These are phyloP conservation scores for Pammene aurita DNA, from an alignment of 2,888 invertebrate genomes.

Conservation along the genomic window DNA sequence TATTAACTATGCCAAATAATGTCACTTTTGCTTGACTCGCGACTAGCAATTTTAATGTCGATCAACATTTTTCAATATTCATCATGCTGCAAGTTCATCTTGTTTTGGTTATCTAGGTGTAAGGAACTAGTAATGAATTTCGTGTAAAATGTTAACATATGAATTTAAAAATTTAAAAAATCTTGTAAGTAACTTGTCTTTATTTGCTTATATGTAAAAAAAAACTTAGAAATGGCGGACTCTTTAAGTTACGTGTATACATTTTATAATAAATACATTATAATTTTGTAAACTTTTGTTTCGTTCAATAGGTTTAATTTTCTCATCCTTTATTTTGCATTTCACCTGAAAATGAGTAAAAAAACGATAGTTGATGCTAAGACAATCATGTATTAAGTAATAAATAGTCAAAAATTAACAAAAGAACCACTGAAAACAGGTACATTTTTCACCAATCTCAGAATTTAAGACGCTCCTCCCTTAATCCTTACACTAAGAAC, in stretches of 20 bases:
- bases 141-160: too few species aligned
- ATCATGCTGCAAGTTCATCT: slow-evolving; percentile 63
- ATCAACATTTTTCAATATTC: slow-evolving; percentile 41
- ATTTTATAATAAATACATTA: slow-evolving; percentile 80
- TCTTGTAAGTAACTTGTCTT: slow-evolving; percentile 46
- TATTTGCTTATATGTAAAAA: slow-evolving; percentile 62
- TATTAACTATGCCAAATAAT: slow-evolving; percentile 5
- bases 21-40: slow-evolving; percentile 17
- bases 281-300: slow-evolving; percentile 69
- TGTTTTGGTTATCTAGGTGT: slow-evolving; percentile 79
- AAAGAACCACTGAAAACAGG: slow-evolving; percentile 83
- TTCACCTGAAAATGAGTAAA: slow-evolving; percentile 40
- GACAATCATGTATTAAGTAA: slow-evolving; percentile 82
- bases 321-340: slow-evolving; percentile 36
- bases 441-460: slow-evolving; percentile 81
- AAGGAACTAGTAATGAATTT: slow-evolving; percentile 66
- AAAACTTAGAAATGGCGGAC: slow-evolving; percentile 61
- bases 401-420: slow-evolving; percentile 84
- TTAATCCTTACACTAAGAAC: slow-evolving; percentile 81
- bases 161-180: slow-evolving; percentile 49
- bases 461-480: slow-evolving; percentile 75
- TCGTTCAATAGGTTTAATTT: slow-evolving; percentile 42
- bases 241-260: slow-evolving; percentile 78
- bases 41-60: slow-evolving; percentile 33
- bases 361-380: slow-evolving; percentile 74